Evolutionary conservation across 2,888 invertebrate genomes (phyloP), one percentile per base, ranked within the genome.

Genomic region (Ochropleura leucogaster): DNA sequence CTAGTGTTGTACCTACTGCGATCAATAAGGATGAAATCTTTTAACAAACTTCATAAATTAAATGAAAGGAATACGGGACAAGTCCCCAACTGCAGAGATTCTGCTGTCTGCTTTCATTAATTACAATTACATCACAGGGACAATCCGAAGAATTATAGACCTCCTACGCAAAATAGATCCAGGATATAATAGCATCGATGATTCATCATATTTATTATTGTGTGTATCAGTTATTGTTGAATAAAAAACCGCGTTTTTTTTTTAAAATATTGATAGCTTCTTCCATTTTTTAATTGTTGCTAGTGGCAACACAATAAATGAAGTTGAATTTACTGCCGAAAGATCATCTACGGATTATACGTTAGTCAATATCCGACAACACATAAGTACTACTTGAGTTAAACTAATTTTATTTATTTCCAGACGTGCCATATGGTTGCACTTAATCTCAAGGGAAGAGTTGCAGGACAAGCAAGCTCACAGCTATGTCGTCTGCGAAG

Each of bases 341-440:
- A n/a, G 42, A n/a, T 62, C 42, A 12, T n/a, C n/a, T 62, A 12
- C 10, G n/a, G 42, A 20, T 53, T 42, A 42, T 40, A 66, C 40
- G 14, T 44, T 10, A 40, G 47, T 20, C 14, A 59, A 18, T 46
- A 74, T 59, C 16, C 2, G 5, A 20, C 16, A 68, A 18, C 12
- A 60, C 59, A 18, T 47, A 42, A 6, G 18, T 12, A 20, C 42
- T 14, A 9, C 4, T 14, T 51, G 10, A 63, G 20, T 53, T 62
- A 51, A 73, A 55, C 18, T 4, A 20, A 20, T 14, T 30, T 62
- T 53, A 62, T 9, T 57, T 62, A 14, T 66, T 80, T 80, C 3
- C 84, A 82, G 82, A 76, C 82, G 84, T 59, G 66, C 84, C 7
- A 60, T 70, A 68, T 82, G 82, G 82, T 67, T 82, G 64, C 67